A percentile compares a stretch with the other conserved stretches of the same genome.
Conservation (phyloP, 2,113 vertebrate genomes). For the Neotoma lepida region DNA sequence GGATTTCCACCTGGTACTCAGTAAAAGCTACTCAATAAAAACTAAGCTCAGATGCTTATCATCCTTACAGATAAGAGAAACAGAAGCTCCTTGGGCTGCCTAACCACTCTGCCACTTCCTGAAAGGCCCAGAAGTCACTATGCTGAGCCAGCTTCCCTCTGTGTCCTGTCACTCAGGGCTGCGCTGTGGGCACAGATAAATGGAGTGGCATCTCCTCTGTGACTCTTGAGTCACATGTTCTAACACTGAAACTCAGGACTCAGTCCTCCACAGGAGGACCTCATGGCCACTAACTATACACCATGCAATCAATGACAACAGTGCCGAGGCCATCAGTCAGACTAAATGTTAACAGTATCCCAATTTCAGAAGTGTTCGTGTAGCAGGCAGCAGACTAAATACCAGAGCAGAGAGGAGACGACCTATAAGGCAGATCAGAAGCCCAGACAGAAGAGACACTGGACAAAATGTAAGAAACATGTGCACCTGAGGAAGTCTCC, state of each 20-base stretch:
- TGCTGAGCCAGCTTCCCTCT: not conserved
- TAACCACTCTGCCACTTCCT: not conserved
- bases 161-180: too few relatives aligned
- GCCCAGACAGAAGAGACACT: not conserved
- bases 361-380: not conserved
- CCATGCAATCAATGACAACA: not conserved
- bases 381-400: not conserved
- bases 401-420: not conserved
- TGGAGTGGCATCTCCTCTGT: fast-evolving
- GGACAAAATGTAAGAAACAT: not conserved
- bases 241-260: not conserved
- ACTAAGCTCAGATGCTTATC: not conserved
- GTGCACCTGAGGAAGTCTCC: too few relatives aligned
- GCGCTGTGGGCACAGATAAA: too few relatives aligned
- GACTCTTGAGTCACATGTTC: not conserved
- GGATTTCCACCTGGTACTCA: not conserved
- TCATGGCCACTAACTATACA: not conserved
- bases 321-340: not conserved
- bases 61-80: not conserved
- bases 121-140: not conserved
- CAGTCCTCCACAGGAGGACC: too few relatives aligned
- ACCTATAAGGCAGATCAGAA: not conserved
- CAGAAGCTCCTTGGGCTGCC: not conserved
- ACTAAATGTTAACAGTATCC: not conserved
- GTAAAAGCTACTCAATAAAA: not conserved